Percentiles rank a stretch among this genome's conserved stretches.
These are phyloP conservation scores for Blennius ocellaris DNA, from an alignment of 2,113 vertebrate genomes.

Conservation along the genomic window DNA sequence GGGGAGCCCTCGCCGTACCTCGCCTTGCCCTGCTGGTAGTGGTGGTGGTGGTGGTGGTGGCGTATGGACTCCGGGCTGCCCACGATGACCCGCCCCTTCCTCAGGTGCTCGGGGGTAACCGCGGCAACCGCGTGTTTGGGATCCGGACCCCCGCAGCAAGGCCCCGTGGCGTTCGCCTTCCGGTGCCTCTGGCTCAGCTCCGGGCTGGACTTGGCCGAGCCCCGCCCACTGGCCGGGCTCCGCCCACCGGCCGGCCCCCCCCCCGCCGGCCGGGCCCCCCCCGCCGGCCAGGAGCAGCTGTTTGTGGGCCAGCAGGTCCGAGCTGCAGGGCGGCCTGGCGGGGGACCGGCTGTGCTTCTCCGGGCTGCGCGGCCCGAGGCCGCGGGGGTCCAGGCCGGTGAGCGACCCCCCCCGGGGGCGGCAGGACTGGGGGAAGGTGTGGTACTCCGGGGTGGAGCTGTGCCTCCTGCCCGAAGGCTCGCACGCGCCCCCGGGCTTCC, in stretches of 20 bases:
- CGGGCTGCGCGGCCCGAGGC: constrained; percentile 85
- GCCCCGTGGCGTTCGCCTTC: constrained; percentile 48
- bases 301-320: constrained; percentile 73
- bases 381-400: constrained; percentile 84
- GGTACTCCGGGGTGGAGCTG: constrained; percentile 90
- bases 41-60: constrained; percentile 87
- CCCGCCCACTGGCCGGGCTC: constrained; percentile 83
- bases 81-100: constrained; percentile 84
- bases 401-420: constrained; percentile 78
- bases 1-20: constrained; percentile 71
- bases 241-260: too few relatives aligned
- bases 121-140: constrained; percentile 83
- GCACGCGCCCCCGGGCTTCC: constrained; percentile 77
- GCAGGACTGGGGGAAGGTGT: constrained; percentile 80
- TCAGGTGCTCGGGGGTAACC: constrained; percentile 89
- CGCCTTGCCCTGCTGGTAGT: constrained; percentile 86
- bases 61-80: constrained; percentile 91
- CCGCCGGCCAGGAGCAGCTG: constrained; percentile 48
- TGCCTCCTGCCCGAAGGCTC: constrained; percentile 85
- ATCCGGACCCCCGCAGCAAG: constrained; percentile 84
- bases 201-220: constrained; percentile 83
- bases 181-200: constrained; percentile 91
- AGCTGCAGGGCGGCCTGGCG: constrained; percentile 71
- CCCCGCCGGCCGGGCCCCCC: constrained; percentile 70
- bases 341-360: constrained; percentile 88